phyloP scores from a whole-genome alignment of 1,140 invertebrate genomes.

The Drosophila cardini region DNA sequence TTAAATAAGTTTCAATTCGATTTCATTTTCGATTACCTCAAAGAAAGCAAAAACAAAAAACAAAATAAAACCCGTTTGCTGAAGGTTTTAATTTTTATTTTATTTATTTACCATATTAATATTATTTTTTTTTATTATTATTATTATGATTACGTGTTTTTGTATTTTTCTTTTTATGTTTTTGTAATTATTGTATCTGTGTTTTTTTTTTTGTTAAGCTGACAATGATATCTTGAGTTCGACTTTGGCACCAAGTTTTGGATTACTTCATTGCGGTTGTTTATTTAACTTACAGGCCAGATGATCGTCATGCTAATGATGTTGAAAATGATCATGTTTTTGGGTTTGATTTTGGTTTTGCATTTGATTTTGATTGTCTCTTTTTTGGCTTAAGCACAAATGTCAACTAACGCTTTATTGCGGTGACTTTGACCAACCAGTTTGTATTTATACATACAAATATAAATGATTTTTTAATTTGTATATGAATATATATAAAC shows the following conservation, averaged over 20 bases:
- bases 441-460: constrained; percentile 11
- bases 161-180: constrained; percentile 27
- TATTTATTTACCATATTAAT: not conserved
- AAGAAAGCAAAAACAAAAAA: too few species aligned
- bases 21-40: constrained; percentile 36
- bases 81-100: constrained; percentile 38
- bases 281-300: not conserved
- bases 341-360: constrained; percentile 15
- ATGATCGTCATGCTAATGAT: not conserved
- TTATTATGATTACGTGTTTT: not conserved
- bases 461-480: not conserved
- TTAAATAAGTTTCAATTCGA: constrained; percentile 15
- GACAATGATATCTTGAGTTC: constrained; percentile 13
- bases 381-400: constrained; percentile 34
- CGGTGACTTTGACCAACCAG: constrained; percentile 26
- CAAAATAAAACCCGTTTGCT: constrained; percentile 11
- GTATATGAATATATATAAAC: not conserved
- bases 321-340: constrained; percentile 2
- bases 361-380: constrained; percentile 14
- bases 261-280: constrained; percentile 40
- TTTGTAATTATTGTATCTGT: not conserved
- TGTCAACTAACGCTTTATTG: constrained; percentile 25
- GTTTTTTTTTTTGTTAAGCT: constrained; percentile 7
- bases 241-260: constrained; percentile 30
- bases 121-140: not conserved